Evolutionary conservation across 2,797 vertebrate species (phyloP), one percentile per base, ranked within the genome.

Genomic region (Telmatherina bonti): DNA sequence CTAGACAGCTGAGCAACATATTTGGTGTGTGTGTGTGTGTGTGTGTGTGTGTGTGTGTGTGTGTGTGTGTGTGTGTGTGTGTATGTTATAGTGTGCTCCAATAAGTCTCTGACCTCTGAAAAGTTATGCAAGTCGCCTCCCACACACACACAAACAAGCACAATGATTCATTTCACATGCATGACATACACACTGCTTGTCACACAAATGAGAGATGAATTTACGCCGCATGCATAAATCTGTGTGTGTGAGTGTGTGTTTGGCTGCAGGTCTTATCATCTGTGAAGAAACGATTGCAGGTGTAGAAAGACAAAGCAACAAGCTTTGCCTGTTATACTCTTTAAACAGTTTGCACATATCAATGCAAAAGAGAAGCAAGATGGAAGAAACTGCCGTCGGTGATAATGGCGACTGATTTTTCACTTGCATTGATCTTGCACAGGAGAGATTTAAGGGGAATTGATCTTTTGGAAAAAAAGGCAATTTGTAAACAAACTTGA

Each of bases 121-220:
- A 80, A 74, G 71, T 87, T 89, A 82, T 33, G 73, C 81, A 88
- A 83, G 36, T 81, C 56, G 49, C 79, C 70, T 82, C 85, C 81
- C 61, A 75, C 87, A 70, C 76, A 4, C 52, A 66, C 65, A 41
- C 43, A 69, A 57, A 65, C 71, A 74, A 54, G 49, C 11, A 55
- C 70, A 54, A 54, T 81, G 76, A 87, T 72, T 76, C 78, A 87
- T 43, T 67, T 55, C 62, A 58, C 76, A 69, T 60, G 55, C 61
- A 62, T 75, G 55, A 52, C 62, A 55, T 31, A 72, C 26, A 1
- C 61, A 31, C 61, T 53, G 33, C 52, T 57, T 13, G 15, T 80
- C 29, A 70, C 53, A 29, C 18, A 1, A 79, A 68, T 75, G 24
- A 53, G 26, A 62, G 13, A 57, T 59, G 30, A 70, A 81, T 67